Evolutionary conservation across 2,797 vertebrate species (phyloP).

Genomic region (Margarornis squamiger): DNA sequence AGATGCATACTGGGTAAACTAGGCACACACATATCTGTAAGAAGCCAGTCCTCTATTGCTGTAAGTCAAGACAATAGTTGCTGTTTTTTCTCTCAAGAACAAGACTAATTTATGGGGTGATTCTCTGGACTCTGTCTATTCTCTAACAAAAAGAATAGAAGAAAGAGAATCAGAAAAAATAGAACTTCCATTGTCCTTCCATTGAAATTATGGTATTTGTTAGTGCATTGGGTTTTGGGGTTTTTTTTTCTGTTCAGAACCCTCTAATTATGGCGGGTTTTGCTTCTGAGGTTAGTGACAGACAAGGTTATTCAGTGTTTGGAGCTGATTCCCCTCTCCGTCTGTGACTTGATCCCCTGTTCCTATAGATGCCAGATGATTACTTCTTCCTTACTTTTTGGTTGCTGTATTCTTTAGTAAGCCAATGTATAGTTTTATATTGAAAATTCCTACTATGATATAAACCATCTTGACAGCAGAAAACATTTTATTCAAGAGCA

Average conservation of each 20-base stretch:
- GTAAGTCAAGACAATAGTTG: not conserved
- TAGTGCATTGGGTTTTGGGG: not conserved
- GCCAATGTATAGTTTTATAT: not conserved
- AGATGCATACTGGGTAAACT: not conserved
- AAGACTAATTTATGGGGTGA: not conserved
- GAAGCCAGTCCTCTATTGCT: not conserved
- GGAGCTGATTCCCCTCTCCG: not conserved
- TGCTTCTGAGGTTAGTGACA: not conserved
- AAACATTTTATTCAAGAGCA: not conserved
- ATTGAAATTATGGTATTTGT: not conserved
- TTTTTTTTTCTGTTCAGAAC: not conserved
- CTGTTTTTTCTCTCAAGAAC: not conserved
- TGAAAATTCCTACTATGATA: not conserved
- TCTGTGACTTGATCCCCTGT: not conserved
- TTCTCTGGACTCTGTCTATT: not conserved
- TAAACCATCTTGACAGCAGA: not conserved
- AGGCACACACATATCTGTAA: fast-evolving
- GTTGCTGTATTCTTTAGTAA: not conserved
- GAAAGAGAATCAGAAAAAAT: not conserved
- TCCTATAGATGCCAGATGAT: not conserved
- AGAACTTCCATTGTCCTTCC: not conserved
- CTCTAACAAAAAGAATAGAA: not conserved
- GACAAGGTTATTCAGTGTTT: not conserved
- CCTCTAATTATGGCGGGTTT: not conserved
- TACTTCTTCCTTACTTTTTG: not conserved